Evolutionary conservation across 2,888 invertebrate species (phyloP), one percentile per base, ranked within the genome.

Genomic region (Parapristionchus giblindavisi): DNA sequence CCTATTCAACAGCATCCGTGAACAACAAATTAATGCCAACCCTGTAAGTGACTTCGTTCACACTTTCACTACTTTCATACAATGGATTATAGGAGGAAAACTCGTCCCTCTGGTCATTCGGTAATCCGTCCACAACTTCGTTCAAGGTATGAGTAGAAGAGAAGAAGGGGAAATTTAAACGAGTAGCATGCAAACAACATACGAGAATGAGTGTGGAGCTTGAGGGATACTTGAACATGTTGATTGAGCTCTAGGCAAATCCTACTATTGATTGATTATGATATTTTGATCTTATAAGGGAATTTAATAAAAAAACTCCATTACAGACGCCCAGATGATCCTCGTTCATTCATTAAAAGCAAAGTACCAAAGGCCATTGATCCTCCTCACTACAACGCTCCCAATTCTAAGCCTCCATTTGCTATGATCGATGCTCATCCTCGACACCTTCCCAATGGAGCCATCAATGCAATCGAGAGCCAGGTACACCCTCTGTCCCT

Each of bases 351-450:
- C 38, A 27, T 56, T 29, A 71, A 56, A 56, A 56, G 27, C 36
- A 60, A 58, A 27, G 29, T 60, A 34, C 73, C 73, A 3, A 73
- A 60, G 36, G 43, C 32, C 5, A 6, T 73, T n/a, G 73, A 73
- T 5, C 73, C 73, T 60, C 73, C 73, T n/a, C 73, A 73, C 48
- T 73, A 73, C 73, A 73, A 61, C 51, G 60, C 73, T 48, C 73
- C 73, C n/a, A 29, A 36, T n/a, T 51, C 60, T 24, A 17, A 27
- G 3, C 73, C 73, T 40, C 73, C 60, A 43, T 73, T 73, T 17
- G 73, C 73, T 4, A 60, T 73, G 73, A 51, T 73, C 38, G 73
- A 73, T 32, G 73, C 61, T 1, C 43, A 48, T 14, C 60, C 73
- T 3, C 3, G 3, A 52, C 54, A 54, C n/a, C 71, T 71, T 24